phyloP scores from a whole-genome alignment of 2,888 invertebrate genomes.

The Dascillus cervinus region DNA sequence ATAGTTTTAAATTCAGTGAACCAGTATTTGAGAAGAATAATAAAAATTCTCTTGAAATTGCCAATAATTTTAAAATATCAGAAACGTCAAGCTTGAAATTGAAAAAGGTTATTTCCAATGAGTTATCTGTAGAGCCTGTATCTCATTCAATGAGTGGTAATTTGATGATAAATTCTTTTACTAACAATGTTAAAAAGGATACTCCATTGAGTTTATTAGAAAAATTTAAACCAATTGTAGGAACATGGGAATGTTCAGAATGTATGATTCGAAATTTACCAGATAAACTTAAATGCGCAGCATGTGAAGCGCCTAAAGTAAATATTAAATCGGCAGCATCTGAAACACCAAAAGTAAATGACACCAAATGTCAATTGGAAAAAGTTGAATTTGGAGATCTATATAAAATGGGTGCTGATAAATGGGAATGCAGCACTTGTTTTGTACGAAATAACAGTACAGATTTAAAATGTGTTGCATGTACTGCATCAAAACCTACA shows the following conservation, averaged over 20 bases:
- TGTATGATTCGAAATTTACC: conserved; percentile 55
- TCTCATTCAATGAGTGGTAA: neutral
- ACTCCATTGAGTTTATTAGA: conserved; percentile 20
- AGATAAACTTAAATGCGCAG: conserved; percentile 44
- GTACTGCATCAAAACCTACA: conserved; percentile 47
- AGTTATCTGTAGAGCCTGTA: no score
- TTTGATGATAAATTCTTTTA: neutral
- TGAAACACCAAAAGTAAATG: conserved; percentile 10
- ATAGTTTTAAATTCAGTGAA: conserved; percentile 51
- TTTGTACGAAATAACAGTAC: conserved; percentile 48
- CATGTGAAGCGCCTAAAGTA: conserved; percentile 45
- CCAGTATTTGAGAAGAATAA: conserved; percentile 34
- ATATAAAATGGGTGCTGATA: conserved; percentile 25
- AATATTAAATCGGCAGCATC: conserved; percentile 1
- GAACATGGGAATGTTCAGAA: conserved; percentile 58
- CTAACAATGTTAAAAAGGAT: neutral
- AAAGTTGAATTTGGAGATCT: conserved; percentile 32
- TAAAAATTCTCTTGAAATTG: conserved; percentile 5
- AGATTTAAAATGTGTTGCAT: conserved; percentile 49
- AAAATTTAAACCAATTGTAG: conserved; percentile 47
- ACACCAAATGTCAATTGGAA: no score
- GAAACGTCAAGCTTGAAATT: no score
- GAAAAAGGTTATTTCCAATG: no score
- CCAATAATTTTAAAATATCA: conserved; percentile 1
- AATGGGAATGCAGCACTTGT: conserved; percentile 56